phyloP scores from a whole-genome alignment of 1,140 invertebrate species.

The Pseudomyrmex pallidus region DNA sequence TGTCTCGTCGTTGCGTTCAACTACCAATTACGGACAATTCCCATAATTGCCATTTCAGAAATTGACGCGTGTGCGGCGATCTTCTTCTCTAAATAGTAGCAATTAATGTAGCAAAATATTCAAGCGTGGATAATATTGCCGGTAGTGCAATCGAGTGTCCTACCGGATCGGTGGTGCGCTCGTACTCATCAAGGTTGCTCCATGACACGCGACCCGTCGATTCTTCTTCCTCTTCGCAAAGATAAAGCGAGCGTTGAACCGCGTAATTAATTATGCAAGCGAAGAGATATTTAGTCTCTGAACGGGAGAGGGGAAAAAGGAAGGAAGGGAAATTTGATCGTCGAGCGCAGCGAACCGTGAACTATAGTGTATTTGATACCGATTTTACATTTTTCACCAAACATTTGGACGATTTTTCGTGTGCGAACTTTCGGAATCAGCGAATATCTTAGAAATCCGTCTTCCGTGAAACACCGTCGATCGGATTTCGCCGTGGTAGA shows the following conservation, averaged over 20 bases:
- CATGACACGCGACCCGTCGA: neutral
- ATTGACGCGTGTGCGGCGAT: neutral
- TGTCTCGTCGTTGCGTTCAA: neutral
- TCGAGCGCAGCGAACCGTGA: neutral
- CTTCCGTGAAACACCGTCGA: constrained; percentile 21
- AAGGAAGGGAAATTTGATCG: constrained; percentile 17
- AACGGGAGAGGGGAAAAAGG: neutral
- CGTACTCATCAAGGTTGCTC: neutral
- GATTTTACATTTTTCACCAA: constrained; percentile 5
- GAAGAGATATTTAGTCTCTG: neutral
- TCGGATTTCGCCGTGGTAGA: constrained; percentile 31
- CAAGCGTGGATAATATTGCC: neutral
- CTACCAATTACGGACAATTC: constrained; percentile 13
- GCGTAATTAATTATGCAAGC: constrained; percentile 37
- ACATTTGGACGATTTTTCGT: neutral
- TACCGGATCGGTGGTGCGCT: neutral
- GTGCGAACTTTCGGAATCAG: constrained; percentile 12
- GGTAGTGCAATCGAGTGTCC: neutral
- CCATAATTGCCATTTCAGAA: neutral
- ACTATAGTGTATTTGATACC: neutral
- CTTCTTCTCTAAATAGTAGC: neutral
- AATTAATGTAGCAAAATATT: neutral
- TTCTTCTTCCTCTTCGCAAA: neutral
- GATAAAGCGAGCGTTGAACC: constrained; percentile 25
- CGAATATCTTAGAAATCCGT: neutral